Base-by-base conservation (phyloP, 2,888 invertebrate genomes). In the Emmelina monodactyla region DNA sequence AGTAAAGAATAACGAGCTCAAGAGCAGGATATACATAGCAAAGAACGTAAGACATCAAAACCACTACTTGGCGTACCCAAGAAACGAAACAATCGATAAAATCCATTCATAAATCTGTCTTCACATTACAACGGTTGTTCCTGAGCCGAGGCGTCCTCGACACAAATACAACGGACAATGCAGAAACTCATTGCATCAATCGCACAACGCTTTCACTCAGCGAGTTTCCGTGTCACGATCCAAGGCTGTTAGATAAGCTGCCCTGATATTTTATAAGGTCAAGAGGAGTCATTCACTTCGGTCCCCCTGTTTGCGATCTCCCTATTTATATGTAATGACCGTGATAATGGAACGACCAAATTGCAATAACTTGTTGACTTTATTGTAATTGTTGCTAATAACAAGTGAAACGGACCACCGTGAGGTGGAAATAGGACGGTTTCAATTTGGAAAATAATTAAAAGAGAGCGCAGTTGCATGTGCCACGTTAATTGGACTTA, bases 141-240 rank as follows among this genome's bases (percentile, higher is more conserved):
- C 37, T 33, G 38, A 40, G 44, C n/a, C 43, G 43, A 45, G 44
- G 45, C 50, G 61, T 55, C 65, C 65, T 60, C 62, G 65, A 59
- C 64, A 62, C 53, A 66, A 59, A 61, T 66, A 51, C 49, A 53
- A 51, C 61, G 57, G 56, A 57, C 55, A 49, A 47, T 48, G 40
- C 47, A 46, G 46, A n/a, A 14, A 31, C 13, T 14, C 50, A 51
- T 61, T 62, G 63, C 65, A 67, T 61, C 66, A 66, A 63, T 60
- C 61, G 63, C 61, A 58, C 57, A 66, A 60, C 64, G 75, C 75
- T 76, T 76, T 76, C 76, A 66, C 75, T 63, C 57, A 53, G 58
- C 57, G 62, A 67, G n/a, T 69, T 72, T 75, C 72, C 68, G 70
- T 69, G 64, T 75, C 73, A 78, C 75, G 69, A 68, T 69, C 65